These are phyloP conservation scores for Microctenopoma stevenorrisi DNA, from an alignment of 2,797 vertebrate genomes.

Conservation along the genomic window DNA sequence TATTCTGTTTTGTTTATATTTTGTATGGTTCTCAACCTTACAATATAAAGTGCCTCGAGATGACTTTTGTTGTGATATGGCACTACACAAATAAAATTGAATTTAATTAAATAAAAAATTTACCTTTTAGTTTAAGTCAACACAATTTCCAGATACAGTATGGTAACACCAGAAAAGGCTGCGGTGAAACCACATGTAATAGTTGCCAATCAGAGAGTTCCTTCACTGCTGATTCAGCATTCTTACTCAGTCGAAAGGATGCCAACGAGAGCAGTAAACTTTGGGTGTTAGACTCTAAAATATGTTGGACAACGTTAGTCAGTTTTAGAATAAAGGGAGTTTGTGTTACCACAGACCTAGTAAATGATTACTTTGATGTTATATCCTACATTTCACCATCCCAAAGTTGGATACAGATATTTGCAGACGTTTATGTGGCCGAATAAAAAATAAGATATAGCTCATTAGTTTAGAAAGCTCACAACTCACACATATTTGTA, in stretches of 20 bases:
- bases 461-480: not conserved
- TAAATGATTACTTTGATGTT: not conserved
- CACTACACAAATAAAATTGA: no score
- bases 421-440: not conserved
- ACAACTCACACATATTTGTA: not conserved
- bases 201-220: not conserved
- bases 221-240: conserved; percentile 3
- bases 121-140: no score
- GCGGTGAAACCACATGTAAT: not conserved
- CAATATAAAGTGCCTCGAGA: no score
- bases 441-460: no score
- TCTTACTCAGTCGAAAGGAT: not conserved
- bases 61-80: no score
- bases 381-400: not conserved
- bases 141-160: not conserved
- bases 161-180: not conserved
- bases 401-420: not conserved
- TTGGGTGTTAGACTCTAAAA: not conserved
- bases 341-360: not conserved
- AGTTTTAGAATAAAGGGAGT: not conserved
- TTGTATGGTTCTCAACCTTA: no score
- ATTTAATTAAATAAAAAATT: no score
- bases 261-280: conserved; percentile 12
- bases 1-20: no score
- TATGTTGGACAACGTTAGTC: not conserved